Evolutionary conservation across 2,113 vertebrate genomes (phyloP).

Genomic region (Chauna torquata): DNA sequence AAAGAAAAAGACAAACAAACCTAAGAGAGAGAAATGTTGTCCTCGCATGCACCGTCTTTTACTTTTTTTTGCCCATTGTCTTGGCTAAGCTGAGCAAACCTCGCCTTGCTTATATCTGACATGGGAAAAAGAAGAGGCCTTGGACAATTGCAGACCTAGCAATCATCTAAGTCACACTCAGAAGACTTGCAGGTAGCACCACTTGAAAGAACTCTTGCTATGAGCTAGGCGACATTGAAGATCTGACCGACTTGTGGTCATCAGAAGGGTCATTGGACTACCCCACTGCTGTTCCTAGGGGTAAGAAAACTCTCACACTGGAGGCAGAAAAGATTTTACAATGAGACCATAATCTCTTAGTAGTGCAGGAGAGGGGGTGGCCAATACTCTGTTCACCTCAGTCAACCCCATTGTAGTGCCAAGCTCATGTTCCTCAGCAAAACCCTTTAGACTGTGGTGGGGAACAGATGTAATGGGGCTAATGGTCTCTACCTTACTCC

Average conservation of each 20-base stretch:
- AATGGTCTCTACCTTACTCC: neutral
- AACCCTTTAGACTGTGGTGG: neutral
- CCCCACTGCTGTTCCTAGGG: neutral
- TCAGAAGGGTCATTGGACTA: neutral
- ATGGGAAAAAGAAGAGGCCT: neutral
- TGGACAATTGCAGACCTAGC: neutral
- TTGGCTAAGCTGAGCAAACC: neutral
- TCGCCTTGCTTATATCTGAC: neutral
- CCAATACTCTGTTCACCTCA: neutral
- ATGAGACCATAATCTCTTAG: neutral
- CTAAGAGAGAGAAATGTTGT: neutral
- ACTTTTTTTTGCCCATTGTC: neutral
- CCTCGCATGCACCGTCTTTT: neutral
- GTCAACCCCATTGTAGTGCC: neutral
- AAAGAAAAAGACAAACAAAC: neutral
- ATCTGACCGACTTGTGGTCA: neutral
- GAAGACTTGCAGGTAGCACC: neutral
- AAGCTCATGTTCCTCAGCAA: neutral
- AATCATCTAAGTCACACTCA: neutral
- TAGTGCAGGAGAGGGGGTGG: neutral
- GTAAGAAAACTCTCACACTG: neutral
- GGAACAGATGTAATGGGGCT: neutral
- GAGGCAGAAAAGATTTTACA: neutral
- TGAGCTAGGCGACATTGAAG: neutral
- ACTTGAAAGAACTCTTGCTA: neutral